A percentile compares a stretch with the other conserved stretches of the same genome.
phyloP scores from a whole-genome alignment of 2,113 vertebrate genomes.

The Aptenodytes forsteri region DNA sequence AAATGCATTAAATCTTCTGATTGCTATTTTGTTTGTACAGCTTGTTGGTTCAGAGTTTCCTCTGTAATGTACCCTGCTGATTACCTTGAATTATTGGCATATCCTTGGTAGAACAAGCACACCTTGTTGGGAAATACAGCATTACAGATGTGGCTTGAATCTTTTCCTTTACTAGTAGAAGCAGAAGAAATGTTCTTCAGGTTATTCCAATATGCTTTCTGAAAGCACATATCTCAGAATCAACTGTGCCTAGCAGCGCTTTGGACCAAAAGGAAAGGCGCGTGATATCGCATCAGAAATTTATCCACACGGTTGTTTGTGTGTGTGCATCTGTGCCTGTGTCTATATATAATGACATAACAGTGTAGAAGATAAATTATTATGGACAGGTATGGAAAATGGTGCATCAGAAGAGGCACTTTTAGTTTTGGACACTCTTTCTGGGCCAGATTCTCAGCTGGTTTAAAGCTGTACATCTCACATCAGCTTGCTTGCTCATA shows the following conservation, averaged over 20 bases:
- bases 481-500: not conserved
- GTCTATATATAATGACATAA: not conserved
- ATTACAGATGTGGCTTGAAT: slow-evolving; percentile 66
- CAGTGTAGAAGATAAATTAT: not conserved
- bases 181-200: slow-evolving; percentile 21
- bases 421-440: not conserved
- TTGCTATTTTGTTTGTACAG: slow-evolving; percentile 92
- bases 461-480: not conserved
- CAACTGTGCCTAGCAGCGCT: not conserved
- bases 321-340: not conserved
- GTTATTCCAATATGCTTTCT: not conserved
- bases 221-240: not conserved
- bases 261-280: not conserved
- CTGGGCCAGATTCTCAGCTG: not conserved
- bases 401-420: not conserved
- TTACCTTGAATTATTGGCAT: slow-evolving; percentile 88
- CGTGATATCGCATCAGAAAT: not conserved
- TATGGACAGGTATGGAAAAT: not conserved
- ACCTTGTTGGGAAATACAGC: slow-evolving; percentile 76
- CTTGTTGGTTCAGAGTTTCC: slow-evolving; percentile 86
- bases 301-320: not conserved
- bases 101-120: slow-evolving; percentile 79
- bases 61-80: slow-evolving; percentile 84
- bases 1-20: slow-evolving; percentile 98
- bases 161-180: slow-evolving; percentile 51